Percentiles rank a stretch among this genome's conserved stretches.
Evolutionary conservation across 2,888 invertebrate species (phyloP).

Genomic region (Hylaea fasciaria): DNA sequence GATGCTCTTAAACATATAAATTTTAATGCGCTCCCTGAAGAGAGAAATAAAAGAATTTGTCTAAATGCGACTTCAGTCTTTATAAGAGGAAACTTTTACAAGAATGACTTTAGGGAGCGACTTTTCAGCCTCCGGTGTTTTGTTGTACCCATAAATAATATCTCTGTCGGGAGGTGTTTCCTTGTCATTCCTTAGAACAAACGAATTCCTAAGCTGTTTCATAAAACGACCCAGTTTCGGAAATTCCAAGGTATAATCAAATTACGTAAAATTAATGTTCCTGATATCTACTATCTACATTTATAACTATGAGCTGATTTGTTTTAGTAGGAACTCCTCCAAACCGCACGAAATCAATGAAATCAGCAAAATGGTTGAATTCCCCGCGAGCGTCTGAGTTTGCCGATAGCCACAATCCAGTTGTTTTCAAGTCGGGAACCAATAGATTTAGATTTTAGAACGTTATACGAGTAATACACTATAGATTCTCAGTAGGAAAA

Average conservation of each 20-base stretch:
- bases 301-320: not conserved
- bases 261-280: not conserved
- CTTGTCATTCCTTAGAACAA: conserved; percentile 25
- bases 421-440: conserved; percentile 20
- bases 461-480: not conserved
- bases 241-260: not conserved
- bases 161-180: conserved; percentile 31
- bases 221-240: conserved; percentile 15
- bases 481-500: conserved; percentile 3
- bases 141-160: conserved; percentile 30
- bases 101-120: conserved; percentile 27
- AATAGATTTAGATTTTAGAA: conserved; percentile 11
- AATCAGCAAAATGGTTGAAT: conserved; percentile 14
- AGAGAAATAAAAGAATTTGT: conserved; percentile 25
- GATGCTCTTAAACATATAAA: conserved; percentile 13
- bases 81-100: conserved; percentile 30
- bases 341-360: conserved; percentile 26
- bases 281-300: too few relatives aligned
- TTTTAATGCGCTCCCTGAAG: conserved; percentile 21
- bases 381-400: conserved; percentile 18
- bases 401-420: conserved; percentile 24
- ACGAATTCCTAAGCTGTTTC: conserved; percentile 15
- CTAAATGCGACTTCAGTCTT: conserved; percentile 20
- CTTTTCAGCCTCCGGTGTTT: conserved; percentile 28
- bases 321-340: conserved; percentile 11